phyloP scores from a whole-genome alignment of 2,888 invertebrate species.

The Heliconius erato region DNA sequence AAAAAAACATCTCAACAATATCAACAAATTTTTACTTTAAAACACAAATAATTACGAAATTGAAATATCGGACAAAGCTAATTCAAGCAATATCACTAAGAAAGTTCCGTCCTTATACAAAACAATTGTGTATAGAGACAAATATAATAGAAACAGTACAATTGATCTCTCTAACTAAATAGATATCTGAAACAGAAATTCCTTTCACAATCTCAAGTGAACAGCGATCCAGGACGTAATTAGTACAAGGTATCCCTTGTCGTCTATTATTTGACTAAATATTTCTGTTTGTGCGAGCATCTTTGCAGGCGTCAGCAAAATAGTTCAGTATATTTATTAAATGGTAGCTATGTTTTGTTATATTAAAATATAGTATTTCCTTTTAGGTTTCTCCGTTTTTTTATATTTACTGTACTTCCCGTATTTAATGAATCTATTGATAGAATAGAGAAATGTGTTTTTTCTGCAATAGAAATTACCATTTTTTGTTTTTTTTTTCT shows the following conservation, averaged over 20 bases:
- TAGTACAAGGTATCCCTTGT: slow-evolving; percentile 59
- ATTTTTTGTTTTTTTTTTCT: too few species aligned
- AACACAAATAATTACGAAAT: background rate
- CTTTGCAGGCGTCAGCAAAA: slow-evolving; percentile 12
- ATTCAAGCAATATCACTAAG: slow-evolving; percentile 14
- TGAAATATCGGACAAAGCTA: background rate
- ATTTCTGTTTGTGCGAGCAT: slow-evolving; percentile 19
- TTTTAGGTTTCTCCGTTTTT: background rate
- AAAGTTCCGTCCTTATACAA: slow-evolving; percentile 1
- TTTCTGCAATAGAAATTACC: too few species aligned
- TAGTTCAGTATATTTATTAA: slow-evolving; percentile 16
- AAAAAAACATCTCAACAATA: background rate
- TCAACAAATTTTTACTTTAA: background rate
- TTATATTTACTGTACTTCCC: background rate
- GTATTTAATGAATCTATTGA: too few species aligned
- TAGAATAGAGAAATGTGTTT: too few species aligned
- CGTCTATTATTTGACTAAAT: slow-evolving; percentile 55
- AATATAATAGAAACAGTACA: slow-evolving; percentile 23
- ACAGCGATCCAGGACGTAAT: slow-evolving; percentile 52
- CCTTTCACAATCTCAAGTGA: slow-evolving; percentile 29
- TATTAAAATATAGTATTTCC: background rate
- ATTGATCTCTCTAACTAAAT: slow-evolving; percentile 20
- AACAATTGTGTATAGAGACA: slow-evolving; percentile 6
- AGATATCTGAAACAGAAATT: slow-evolving; percentile 34
- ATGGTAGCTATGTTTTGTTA: background rate